Evolutionary conservation across 2,888 invertebrate species (phyloP), one percentile per base, ranked within the genome.

Genomic region (Anticlea derivata): DNA sequence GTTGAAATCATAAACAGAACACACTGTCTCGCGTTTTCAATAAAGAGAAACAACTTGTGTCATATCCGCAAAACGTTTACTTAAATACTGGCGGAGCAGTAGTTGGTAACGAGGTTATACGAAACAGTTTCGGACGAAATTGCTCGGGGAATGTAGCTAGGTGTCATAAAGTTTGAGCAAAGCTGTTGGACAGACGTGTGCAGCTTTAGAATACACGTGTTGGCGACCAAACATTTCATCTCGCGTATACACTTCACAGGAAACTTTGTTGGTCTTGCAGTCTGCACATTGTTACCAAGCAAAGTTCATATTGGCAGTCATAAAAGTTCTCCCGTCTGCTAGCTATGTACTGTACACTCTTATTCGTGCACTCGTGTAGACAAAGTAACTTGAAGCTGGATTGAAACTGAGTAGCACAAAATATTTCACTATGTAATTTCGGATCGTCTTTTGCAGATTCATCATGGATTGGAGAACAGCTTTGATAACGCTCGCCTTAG

Each of bases 31-130:
- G 60, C 60, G 75, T 78, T 84, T 86, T 85, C 84, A 86, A 84
- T 85, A 85, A 82, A 80, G 77, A 67, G 74, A 73, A 79, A 78
- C 80, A 79, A 81, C 75, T 78, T 73, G 71, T 69, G 74, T 75
- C 75, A 77, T 81, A 78, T 80, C 80, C 76, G 70, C 78, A 74
- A 73, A 84, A 76, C 80, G 80, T 80, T 82, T 80, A 78, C 81
- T 83, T 77, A 78, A 80, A 75, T 70, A 70, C 71, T 68, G 66
- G 67, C 66, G 66, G 65, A 68, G 68, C 75, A 70, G 73, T 75
- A 80, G 78, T 82, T 76, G 75, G 83, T 86, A 85, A 87, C 85
- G 78, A 85, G 83, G 83, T 85, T 84, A 81, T 80, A 80, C 80
- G 75, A 75, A 81, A 80, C 83, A 79, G 79, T 84, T 85, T 81